A percentile compares a stretch with the other conserved stretches of the same genome.
Evolutionary conservation across 30 jellyfish, hydroid and myxozoan species (phyloP).

Genomic region (Phacellophora camtschatica): DNA sequence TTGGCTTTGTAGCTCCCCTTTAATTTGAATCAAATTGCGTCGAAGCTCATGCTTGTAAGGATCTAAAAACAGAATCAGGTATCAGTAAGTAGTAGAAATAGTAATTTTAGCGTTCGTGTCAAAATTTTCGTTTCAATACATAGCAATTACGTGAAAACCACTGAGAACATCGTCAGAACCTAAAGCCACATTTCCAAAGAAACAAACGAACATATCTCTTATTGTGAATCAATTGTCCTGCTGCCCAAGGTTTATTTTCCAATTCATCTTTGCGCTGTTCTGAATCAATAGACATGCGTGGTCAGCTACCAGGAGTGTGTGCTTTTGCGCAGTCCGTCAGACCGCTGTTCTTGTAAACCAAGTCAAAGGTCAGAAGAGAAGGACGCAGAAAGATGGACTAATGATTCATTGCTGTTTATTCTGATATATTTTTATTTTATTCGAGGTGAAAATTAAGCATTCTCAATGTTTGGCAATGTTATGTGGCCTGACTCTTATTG

Average conservation of each 20-base stretch:
- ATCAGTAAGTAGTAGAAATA: not conserved
- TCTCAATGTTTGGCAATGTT: conserved; percentile 35
- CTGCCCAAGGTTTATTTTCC: conserved; percentile 10
- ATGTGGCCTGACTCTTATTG: conserved; percentile 68
- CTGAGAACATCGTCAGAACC: conserved; percentile 22
- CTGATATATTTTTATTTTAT: not conserved
- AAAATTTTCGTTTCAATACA: not conserved
- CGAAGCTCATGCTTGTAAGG: not conserved
- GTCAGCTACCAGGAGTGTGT: conserved; percentile 23
- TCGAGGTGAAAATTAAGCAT: not conserved
- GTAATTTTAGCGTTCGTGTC: conserved; percentile 7
- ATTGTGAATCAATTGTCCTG: conserved; percentile 35
- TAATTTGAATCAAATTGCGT: not conserved
- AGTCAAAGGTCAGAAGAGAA: conserved; percentile 61
- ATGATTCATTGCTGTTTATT: not conserved
- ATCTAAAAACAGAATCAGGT: not conserved
- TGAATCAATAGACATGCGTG: conserved; percentile 57
- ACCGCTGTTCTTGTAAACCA: conserved; percentile 29
- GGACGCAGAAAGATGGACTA: conserved; percentile 34
- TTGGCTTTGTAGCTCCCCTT: not conserved
- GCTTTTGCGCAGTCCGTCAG: conserved; percentile 59
- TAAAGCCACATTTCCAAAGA: conserved; percentile 4
- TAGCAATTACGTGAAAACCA: not conserved
- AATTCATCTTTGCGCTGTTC: conserved; percentile 30
- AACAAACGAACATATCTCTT: conserved; percentile 28